phyloP scores from a whole-genome alignment of 2,113 vertebrate species.

The Recurvirostra avosetta region DNA sequence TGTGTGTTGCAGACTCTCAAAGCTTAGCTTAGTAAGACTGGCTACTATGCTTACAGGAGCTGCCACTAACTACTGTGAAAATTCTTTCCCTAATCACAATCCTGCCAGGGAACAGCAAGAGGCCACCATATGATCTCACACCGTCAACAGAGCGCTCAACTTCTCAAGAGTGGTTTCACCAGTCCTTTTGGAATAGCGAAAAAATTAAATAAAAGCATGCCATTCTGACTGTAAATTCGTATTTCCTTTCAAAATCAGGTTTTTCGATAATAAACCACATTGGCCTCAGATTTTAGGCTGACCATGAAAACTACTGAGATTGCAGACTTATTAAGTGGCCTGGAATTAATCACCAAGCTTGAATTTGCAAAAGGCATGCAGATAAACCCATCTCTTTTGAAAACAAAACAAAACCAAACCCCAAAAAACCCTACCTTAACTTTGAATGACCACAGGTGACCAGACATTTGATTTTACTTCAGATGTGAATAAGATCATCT shows the following conservation, averaged over 20 bases:
- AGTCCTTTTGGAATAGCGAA: neutral
- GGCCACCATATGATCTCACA: neutral
- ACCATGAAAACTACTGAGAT: neutral
- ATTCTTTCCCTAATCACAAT: neutral
- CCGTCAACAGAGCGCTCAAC: rapidly evolving
- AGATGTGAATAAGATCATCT: neutral
- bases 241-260: neutral
- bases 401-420: neutral
- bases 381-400: neutral
- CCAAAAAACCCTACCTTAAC: neutral
- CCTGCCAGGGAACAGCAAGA: neutral
- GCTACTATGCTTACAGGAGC: neutral
- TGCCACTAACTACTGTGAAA: neutral
- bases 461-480: neutral
- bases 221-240: neutral
- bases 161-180: neutral
- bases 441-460: neutral
- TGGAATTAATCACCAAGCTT: neutral
- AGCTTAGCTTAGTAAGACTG: neutral
- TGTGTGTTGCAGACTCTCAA: neutral
- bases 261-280: neutral
- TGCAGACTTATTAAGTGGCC: neutral
- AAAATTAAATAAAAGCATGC: neutral
- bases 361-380: neutral
- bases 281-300: neutral